Evolutionary conservation across 2,888 invertebrate species (phyloP).

Genomic region (Drosophila percnosoma): DNA sequence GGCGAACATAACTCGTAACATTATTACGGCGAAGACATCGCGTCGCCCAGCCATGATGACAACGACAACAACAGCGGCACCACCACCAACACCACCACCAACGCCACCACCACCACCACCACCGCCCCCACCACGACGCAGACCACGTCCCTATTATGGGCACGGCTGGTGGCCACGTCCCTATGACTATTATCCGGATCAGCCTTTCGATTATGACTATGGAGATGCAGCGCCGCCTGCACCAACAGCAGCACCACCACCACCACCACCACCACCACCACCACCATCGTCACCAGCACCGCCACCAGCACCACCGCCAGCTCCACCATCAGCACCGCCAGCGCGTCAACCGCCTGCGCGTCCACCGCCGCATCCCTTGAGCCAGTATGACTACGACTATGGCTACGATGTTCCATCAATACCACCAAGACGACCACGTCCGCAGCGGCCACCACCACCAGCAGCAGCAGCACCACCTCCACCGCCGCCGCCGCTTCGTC

Average conservation of each 20-base stretch:
- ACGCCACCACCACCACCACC: conserved; percentile 20
- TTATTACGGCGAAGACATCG: conserved; percentile 42
- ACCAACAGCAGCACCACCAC: conserved; percentile 17
- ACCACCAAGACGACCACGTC: conserved; percentile 21
- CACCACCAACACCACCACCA: conserved; percentile 36
- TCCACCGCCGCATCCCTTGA: conserved; percentile 31
- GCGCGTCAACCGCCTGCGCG: conserved; percentile 13
- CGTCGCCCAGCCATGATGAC: conserved; percentile 37
- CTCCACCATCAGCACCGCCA: conserved; percentile 4
- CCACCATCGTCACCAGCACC: conserved; percentile 2
- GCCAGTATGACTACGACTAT: conserved; percentile 57
- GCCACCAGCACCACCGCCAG: background rate
- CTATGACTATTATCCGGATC: conserved; percentile 44
- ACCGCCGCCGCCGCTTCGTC: conserved; percentile 22
- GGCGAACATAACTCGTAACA: conserved; percentile 45
- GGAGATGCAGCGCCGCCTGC: conserved; percentile 25
- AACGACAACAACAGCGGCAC: conserved; percentile 20
- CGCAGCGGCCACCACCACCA: conserved; percentile 23
- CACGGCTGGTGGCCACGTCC: conserved; percentile 65
- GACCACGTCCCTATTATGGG: conserved; percentile 43
- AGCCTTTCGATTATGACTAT: conserved; percentile 63
- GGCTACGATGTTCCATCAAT: conserved; percentile 27
- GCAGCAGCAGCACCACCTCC: conserved; percentile 5
- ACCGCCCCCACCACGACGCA: conserved; percentile 32
- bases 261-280: conserved; percentile 13